These are phyloP conservation scores for Entelurus aequoreus DNA, from an alignment of 2,113 vertebrate species.

Conservation along the genomic window DNA sequence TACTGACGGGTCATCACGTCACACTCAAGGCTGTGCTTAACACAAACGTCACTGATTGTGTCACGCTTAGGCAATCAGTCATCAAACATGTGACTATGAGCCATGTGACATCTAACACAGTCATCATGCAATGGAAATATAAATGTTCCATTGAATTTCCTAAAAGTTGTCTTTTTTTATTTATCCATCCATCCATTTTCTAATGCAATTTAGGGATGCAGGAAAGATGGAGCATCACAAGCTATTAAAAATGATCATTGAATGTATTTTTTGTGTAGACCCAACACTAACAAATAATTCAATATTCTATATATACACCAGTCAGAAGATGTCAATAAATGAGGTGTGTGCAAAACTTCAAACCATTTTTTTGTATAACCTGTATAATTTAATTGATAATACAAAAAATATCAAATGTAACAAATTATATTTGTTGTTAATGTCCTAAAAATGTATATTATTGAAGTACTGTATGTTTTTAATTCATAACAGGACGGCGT, in stretches of 20 bases:
- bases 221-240: too few species aligned
- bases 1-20: too few species aligned
- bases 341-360: not conserved
- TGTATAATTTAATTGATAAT: not conserved
- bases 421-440: not conserved
- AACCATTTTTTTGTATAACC: not conserved
- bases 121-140: not conserved
- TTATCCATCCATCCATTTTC: not conserved
- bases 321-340: not conserved
- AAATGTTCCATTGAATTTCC: too few species aligned
- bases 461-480: not conserved
- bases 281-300: not conserved
- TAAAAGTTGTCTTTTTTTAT: too few species aligned
- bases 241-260: not conserved
- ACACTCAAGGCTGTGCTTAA: too few species aligned
- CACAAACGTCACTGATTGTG: too few species aligned
- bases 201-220: not conserved
- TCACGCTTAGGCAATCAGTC: not conserved
- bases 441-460: not conserved
- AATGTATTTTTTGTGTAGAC: not conserved
- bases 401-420: not conserved
- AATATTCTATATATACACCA: not conserved
- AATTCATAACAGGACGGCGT: too few species aligned
- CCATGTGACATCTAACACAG: not conserved
- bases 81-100: constrained; percentile 14